Evolutionary conservation across 2,888 invertebrate species (phyloP).

Genomic region (Lasioglossum leucozonium): DNA sequence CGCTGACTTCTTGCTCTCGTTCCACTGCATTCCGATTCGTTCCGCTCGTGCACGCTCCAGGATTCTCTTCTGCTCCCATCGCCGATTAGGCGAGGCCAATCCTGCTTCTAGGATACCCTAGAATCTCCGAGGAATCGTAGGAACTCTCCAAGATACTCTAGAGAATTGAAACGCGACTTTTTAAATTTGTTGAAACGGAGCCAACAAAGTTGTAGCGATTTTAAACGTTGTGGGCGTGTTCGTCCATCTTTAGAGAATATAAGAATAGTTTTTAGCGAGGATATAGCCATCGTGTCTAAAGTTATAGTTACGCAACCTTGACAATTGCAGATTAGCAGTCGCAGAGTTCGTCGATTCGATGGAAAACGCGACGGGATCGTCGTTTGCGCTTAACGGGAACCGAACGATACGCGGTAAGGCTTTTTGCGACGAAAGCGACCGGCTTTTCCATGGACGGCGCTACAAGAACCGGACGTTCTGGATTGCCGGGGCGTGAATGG

Average conservation of each 20-base stretch:
- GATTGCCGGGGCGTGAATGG: constrained; percentile 67
- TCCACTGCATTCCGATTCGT: neutral
- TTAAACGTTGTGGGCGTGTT: neutral
- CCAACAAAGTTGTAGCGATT: too few species aligned
- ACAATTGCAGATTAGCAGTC: neutral
- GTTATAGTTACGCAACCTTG: too few species aligned
- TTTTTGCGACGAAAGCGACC: constrained; percentile 47
- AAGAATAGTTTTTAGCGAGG: neutral
- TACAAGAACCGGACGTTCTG: constrained; percentile 54
- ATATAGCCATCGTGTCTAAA: too few species aligned
- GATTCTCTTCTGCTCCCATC: neutral
- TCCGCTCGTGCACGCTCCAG: constrained; percentile 13
- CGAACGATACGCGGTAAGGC: constrained; percentile 47
- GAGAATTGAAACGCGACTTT: too few species aligned
- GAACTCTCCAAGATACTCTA: neutral
- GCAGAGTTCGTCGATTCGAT: neutral
- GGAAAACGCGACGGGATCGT: constrained; percentile 25
- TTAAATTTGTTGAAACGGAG: too few species aligned
- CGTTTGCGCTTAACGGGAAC: constrained; percentile 48
- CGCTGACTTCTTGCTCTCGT: constrained; percentile 35
- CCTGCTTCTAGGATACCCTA: neutral
- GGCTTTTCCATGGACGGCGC: constrained; percentile 45
- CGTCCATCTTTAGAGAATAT: neutral
- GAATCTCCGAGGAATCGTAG: neutral
- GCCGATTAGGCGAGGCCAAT: neutral